Evolutionary conservation across 2,888 invertebrate species (phyloP).

Genomic region (Meandrusa payeni): DNA sequence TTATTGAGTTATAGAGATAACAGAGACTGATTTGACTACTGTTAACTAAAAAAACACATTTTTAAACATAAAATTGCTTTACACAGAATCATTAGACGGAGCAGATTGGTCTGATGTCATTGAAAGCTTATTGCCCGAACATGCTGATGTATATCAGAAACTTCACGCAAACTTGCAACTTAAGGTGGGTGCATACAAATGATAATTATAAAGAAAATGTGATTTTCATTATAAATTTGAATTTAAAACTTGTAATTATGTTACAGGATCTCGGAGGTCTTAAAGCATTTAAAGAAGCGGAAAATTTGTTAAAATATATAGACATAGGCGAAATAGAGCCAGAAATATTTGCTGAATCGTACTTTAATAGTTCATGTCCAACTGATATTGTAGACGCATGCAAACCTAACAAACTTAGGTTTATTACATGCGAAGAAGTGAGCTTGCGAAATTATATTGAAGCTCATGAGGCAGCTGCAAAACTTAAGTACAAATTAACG

Average conservation of each 20-base stretch:
- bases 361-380: slow-evolving; percentile 70
- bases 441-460: slow-evolving; percentile 75
- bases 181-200: slow-evolving; percentile 47
- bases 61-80: not conserved
- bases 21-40: too few relatives aligned
- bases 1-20: too few relatives aligned
- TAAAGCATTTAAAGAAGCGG: slow-evolving; percentile 71
- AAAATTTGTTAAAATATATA: slow-evolving; percentile 60
- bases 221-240: too few relatives aligned
- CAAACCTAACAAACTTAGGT: slow-evolving; percentile 64
- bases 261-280: slow-evolving; percentile 70
- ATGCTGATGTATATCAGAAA: slow-evolving; percentile 69
- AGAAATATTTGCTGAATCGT: slow-evolving; percentile 68
- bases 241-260: too few relatives aligned
- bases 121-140: slow-evolving; percentile 77
- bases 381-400: slow-evolving; percentile 73
- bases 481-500: slow-evolving; percentile 66
- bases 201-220: too few relatives aligned
- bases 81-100: slow-evolving; percentile 77
- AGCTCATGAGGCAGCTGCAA: slow-evolving; percentile 74
- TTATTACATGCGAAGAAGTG: slow-evolving; percentile 73
- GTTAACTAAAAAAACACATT: too few relatives aligned
- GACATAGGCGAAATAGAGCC: slow-evolving; percentile 67
- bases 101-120: slow-evolving; percentile 81
- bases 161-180: slow-evolving; percentile 67